Conservation (phyloP, 2,113 vertebrate genomes). For the Apteryx mantelli region DNA sequence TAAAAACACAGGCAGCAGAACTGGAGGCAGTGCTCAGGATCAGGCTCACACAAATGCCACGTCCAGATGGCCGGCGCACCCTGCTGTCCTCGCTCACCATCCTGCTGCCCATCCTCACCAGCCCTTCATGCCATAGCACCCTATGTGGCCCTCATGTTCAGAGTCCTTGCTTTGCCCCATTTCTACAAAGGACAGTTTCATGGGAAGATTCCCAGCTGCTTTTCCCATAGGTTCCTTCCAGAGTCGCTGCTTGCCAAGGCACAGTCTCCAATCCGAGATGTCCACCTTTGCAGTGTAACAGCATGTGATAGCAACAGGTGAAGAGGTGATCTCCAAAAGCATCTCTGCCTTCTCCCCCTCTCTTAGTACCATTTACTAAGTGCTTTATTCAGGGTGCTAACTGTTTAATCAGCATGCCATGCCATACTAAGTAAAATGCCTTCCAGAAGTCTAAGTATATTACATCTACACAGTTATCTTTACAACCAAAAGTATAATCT, state of each 20-base stretch:
- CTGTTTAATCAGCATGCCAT: neutral
- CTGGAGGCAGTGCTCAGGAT: neutral
- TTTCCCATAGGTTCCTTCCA: neutral
- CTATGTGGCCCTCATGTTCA: rapidly evolving
- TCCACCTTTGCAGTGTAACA: rapidly evolving
- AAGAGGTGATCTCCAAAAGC: neutral
- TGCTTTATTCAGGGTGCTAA: neutral
- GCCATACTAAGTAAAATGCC: neutral
- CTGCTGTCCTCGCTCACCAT: too few relatives aligned
- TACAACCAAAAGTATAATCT: neutral
- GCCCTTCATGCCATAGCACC: rapidly evolving
- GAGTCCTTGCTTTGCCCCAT: neutral
- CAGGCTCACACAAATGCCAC: rapidly evolving
- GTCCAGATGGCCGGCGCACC: rapidly evolving
- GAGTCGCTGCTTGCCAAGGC: neutral
- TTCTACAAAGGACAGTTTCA: neutral
- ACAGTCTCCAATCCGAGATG: rapidly evolving
- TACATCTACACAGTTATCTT: neutral
- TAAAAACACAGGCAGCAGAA: neutral
- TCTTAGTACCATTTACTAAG: neutral
- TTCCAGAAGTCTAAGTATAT: neutral
- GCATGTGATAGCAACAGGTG: rapidly evolving
- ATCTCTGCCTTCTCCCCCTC: too few relatives aligned
- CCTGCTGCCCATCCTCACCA: neutral
- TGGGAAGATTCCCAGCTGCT: neutral